Evolutionary conservation across 2,113 vertebrate genomes (phyloP), one percentile per base, ranked within the genome.

Genomic region (Atherinomorus stipes): DNA sequence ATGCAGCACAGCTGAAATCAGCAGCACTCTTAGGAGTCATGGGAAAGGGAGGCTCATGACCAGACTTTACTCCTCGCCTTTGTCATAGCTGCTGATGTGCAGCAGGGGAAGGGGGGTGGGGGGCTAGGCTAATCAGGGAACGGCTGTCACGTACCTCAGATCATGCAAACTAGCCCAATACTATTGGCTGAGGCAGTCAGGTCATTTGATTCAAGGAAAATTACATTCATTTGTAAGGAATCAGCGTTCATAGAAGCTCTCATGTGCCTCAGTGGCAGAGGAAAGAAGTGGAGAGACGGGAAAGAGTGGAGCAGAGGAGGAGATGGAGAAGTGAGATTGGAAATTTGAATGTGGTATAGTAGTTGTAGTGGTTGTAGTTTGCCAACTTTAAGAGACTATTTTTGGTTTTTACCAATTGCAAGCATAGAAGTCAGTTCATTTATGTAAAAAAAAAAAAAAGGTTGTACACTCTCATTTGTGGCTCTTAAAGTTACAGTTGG

Each of bases 31-130:
- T 26, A 67, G 70, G 25, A 57, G 90, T 90, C 88, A 91, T 86
- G 91, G 81, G 81, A 88, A 85, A 58, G 57, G 78, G 76, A 78
- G 64, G 80, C 90, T 87, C 86, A 88, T 86, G 88, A 89, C 84
- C 77, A 85, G 77, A 86, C 74, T 82, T 74, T 80, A 34, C 83
- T 85, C 85, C 65, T 78, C 7, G 53, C 74, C 47, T 88, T 78
- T 84, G 86, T 80, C 81, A 80, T 76, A 78, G 64, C 45, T 81
- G 62, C 64, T 5, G 64, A 78, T 74, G 52, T 79, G 57, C 65
- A 62, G 31, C 49, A 25, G 70, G 18, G 26, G 73, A 47, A 16
- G n/a, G 11, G 26, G 21, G 19, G 34, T 22, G 21, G 10, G 21
- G 49, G 4, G 80, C 59, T 64, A 68, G 57, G 75, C 73, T 80